Base-by-base conservation (phyloP, 2,888 invertebrate species). In the Busseola fusca region DNA sequence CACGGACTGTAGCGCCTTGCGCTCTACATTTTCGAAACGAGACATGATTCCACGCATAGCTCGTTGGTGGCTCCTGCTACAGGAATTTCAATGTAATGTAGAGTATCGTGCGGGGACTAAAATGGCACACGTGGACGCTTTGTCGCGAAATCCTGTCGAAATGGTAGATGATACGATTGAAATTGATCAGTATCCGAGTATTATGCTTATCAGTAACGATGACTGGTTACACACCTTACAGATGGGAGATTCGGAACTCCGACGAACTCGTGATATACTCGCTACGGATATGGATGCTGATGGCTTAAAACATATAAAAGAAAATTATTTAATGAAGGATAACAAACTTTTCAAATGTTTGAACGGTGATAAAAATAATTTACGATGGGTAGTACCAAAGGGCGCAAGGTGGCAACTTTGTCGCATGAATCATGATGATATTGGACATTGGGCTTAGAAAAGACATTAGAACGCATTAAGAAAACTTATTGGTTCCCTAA, bases 1-100 rank as follows among this genome's bases (percentile, higher is more conserved):
- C 2, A 68, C 76, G 7, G 81, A 74, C 37, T 78, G 82, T 25
- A 80, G 74, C 27, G 66, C 76, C 0, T 25, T 70, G 21, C 42
- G 70, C 3, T 42, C 64, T 3, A 70, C 64, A 4, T 64, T 70
- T 57, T 40, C 27, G 1, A 67, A 66, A 66, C 48, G 66, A 2
- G 66, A 66, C 18, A 12, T 66, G 2, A 66, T 58, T 3, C 66
- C 57, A 1, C 66, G 57, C 12, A 58, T 66, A 48, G 66, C 66
- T 3, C 21, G 56, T 14, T 57, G 66, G 66, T 66, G 48, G 57
- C 27, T 66, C 0, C 30, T 58, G 1, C 6, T 66, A 40, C 57
- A 66, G 5, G 58, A 67, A 21, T 67, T 67, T 16, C 37, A 50
- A 10, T 50, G 50, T n/a, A 50, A n/a, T 50, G n/a, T 50, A 50